Conservation (phyloP, 2,888 invertebrate genomes). For the Choristoneura rosaceana region DNA sequence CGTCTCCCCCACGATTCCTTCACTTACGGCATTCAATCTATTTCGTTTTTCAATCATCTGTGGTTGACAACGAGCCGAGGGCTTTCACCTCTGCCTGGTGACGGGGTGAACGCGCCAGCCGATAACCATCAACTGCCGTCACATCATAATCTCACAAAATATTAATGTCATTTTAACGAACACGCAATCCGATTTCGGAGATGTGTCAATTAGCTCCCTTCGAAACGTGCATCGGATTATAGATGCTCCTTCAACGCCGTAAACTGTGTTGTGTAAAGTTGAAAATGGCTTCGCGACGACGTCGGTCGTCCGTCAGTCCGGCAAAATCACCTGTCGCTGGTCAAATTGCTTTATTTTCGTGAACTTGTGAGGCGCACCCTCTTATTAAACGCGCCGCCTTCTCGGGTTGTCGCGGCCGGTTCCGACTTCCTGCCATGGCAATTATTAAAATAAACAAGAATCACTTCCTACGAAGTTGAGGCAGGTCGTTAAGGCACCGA, state of each 20-base stretch:
- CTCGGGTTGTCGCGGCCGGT: conserved; percentile 53
- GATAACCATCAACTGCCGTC: conserved; percentile 35
- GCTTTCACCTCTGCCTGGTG: conserved; percentile 53
- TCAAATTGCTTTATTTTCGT: conserved; percentile 74
- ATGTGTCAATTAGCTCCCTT: conserved; percentile 40
- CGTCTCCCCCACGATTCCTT: conserved; percentile 21
- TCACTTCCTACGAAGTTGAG: conserved; percentile 77
- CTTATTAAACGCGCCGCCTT: conserved; percentile 53
- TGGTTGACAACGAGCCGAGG: conserved; percentile 51
- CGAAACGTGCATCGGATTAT: conserved; percentile 17
- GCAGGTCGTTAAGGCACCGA: conserved; percentile 68
- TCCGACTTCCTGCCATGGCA: conserved; percentile 75
- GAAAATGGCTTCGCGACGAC: conserved; percentile 25
- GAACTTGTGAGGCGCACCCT: conserved; percentile 59
- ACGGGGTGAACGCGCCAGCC: conserved; percentile 35
- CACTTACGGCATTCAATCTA: conserved; percentile 35
- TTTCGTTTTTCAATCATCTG: conserved; percentile 40
- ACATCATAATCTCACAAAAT: conserved; percentile 39
- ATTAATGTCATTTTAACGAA: conserved; percentile 41
- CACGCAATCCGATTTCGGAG: conserved; percentile 41
- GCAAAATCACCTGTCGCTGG: conserved; percentile 50
- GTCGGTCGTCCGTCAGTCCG: conserved; percentile 36
- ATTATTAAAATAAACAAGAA: conserved; percentile 83
- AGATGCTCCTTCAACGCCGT: conserved; percentile 17
- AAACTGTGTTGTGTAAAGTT: conserved; percentile 35